Base-by-base conservation (phyloP, 2,888 invertebrate species). In the Mactromeris polynyma region DNA sequence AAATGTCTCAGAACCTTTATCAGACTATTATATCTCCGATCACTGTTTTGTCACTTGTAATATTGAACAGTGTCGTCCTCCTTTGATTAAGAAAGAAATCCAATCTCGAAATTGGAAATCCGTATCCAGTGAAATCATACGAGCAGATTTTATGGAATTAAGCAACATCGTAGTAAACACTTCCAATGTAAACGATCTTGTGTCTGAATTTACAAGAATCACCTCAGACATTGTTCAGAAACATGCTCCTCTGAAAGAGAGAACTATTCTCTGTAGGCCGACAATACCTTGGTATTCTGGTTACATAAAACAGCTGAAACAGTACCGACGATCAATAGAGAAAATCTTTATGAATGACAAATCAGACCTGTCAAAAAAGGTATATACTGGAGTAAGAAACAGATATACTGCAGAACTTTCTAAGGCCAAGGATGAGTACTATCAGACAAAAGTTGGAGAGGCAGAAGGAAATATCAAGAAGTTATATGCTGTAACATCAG, bases 281-380 rank as follows among this genome's bases (percentile, higher is more conserved):
- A 79, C 33, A 42, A 79, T 85, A 7, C 89, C 88, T 64, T 88
- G 88, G 88, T 88, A 88, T 31, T 85, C 85, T 9, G 78, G 82
- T 17, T 88, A 85, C 33, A 36, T 88, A 21, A 88, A 89, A 38
- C 54, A 38, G 26, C 54, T 89, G 36, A 89, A 86, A 86, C 58
- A 83, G 26, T 89, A 83, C 31, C 79, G 46, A 79, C 54, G 80
- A 79, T 38, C 79, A 81, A 89, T 89, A 69, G 89, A 89, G 64
- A 86, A 77, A 21, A 85, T 86, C 11, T 89, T 79, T 69, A 21
- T 86, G 80, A 46, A 79, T 31, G 42, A 89, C 83, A 86, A 69
- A 81, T 83, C 89, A 6, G 73, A 73, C 17, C 46, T 86, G 6
- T 38, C 84, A 26, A 83, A 79, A 46, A 83, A 79, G 36, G 36